Conservation (phyloP, 1,140 invertebrate species). For the Yoshiicerus persimilis region DNA sequence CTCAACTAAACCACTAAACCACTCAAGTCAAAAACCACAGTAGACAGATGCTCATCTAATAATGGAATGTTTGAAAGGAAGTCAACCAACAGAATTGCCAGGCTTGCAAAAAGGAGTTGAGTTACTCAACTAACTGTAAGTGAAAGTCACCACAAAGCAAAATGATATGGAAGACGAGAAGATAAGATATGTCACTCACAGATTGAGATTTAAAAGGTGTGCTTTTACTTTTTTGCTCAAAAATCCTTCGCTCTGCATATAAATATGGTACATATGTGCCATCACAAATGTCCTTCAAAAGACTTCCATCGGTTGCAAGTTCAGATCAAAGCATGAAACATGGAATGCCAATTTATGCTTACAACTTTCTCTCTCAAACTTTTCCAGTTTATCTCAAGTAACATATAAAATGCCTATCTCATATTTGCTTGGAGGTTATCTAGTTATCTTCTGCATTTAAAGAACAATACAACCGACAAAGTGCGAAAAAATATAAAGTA, state of each 20-base stretch:
- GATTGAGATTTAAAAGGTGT: neutral
- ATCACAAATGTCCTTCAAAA: neutral
- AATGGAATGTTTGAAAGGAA: neutral
- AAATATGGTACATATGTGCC: neutral
- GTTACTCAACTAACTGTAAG: no score
- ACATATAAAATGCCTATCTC: no score
- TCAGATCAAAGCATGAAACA: neutral
- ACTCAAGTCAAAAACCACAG: neutral
- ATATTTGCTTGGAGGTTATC: no score
- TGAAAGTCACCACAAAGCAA: no score
- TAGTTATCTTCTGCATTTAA: neutral
- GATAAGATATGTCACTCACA: neutral
- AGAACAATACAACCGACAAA: neutral
- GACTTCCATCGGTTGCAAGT: neutral
- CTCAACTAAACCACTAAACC: neutral
- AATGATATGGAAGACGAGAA: neutral
- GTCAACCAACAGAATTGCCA: neutral
- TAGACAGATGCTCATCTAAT: neutral
- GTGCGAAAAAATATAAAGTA: neutral
- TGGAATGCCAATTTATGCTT: neutral
- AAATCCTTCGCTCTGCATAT: neutral
- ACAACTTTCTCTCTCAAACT: neutral
- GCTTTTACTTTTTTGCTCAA: neutral
- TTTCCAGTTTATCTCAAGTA: no score
- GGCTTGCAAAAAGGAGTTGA: no score